Base-by-base conservation (phyloP, 1,140 invertebrate genomes). In the Physella acuta region DNA sequence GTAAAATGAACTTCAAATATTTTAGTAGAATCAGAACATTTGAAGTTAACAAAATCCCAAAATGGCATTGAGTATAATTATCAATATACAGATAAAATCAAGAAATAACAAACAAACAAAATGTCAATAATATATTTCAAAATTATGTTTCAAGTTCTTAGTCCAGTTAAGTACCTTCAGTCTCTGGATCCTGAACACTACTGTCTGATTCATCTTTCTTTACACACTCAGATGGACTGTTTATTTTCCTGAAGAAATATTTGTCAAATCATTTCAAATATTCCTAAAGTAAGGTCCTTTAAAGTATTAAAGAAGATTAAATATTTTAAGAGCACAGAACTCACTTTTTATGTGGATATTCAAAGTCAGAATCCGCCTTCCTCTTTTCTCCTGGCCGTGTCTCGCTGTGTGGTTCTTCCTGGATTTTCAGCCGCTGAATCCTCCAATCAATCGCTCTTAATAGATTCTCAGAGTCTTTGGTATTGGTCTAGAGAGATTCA, bases 401-500 rank as follows among this genome's bases (percentile, higher is more conserved):
- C 11, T 70, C 66, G 53, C 68, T 69, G 0, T 56, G 44, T 36
- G 74, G 71, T 59, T 80, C 79, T 36, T 82, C 80, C 39, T 71
- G 59, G 3, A 79, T 72, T 62, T 82, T 78, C 24, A 81, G 71
- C 64, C 81, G 79, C 52, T 85, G 83, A 56, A 84, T 78, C 20
- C 92, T 86, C 77, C 88, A 88, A 65, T 91, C 87, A 36, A 95
- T 82, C 1, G 91, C 89, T 76, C 88, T 88, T 76, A 91, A 88
- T 49, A 95, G 81, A 73, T 91, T 89, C 61, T 90, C 90, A 14
- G 91, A 90, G 79, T 95, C 93, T 62, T 90, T 91, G 0, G 90
- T 90, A 63, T 89, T 90, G 20, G 92, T 91, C 91, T 92, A 86
- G 39, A 34, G 70, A 55, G 69, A 67, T n/a, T n/a, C n/a, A 17